Evolutionary conservation across 2,113 vertebrate species (phyloP).

Genomic region (Oceanites oceanicus): DNA sequence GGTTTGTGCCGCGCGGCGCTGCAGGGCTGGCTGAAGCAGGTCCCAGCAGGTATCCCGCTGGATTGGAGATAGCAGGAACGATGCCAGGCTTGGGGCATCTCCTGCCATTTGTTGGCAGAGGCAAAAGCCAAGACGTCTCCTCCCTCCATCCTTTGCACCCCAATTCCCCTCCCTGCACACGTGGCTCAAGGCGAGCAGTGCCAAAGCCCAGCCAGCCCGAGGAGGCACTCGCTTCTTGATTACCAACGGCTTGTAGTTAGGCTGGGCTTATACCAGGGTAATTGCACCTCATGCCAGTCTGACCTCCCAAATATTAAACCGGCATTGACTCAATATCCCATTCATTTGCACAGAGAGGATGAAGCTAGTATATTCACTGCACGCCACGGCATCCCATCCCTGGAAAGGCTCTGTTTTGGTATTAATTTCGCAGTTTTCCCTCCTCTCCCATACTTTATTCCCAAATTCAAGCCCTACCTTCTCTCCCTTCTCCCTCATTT

Average conservation of each 20-base stretch:
- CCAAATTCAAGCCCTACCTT: background rate
- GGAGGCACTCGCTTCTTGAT: background rate
- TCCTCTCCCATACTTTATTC: background rate
- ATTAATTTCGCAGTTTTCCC: background rate
- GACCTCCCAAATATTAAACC: background rate
- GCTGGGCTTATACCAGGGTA: background rate
- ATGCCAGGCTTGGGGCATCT: background rate
- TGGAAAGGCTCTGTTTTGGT: background rate
- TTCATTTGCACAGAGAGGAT: background rate
- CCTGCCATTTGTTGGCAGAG: background rate
- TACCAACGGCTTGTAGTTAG: background rate
- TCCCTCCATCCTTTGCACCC: background rate
- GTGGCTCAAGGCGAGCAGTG: background rate
- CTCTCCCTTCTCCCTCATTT: background rate
- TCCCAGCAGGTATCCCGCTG: background rate
- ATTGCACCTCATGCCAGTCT: background rate
- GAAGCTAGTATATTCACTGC: background rate
- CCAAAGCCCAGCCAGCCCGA: background rate
- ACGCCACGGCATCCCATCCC: background rate
- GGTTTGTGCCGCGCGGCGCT: background rate
- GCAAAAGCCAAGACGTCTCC: background rate
- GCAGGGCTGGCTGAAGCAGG: background rate
- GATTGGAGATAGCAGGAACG: background rate
- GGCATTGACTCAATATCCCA: rapidly evolving
- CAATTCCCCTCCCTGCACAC: background rate